These are phyloP conservation scores for Sorex araneus DNA, from an alignment of 2,113 vertebrate genomes.

Conservation along the genomic window DNA sequence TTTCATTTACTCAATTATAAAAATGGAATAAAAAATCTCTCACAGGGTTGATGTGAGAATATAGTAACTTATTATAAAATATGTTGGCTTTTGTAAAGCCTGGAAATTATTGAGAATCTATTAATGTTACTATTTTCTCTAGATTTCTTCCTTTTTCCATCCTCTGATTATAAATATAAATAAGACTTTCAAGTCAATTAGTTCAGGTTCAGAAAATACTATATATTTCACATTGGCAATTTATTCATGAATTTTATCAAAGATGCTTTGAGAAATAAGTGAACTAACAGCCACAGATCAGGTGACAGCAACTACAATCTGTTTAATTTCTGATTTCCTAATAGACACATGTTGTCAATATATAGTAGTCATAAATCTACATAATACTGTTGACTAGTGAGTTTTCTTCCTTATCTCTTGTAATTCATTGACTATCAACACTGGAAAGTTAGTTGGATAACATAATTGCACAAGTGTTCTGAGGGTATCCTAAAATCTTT, in stretches of 20 bases:
- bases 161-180: neutral
- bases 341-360: neutral
- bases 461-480: neutral
- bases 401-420: neutral
- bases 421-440: neutral
- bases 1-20: neutral
- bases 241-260: slow-evolving; percentile 55
- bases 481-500: slow-evolving; percentile 6
- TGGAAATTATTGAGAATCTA: neutral
- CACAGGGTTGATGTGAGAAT: neutral
- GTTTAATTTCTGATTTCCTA: slow-evolving; percentile 17
- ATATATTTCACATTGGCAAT: neutral
- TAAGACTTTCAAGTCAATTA: slow-evolving; percentile 7
- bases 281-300: slow-evolving; percentile 1
- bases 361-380: slow-evolving; percentile 20
- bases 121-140: neutral
- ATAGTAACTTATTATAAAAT: neutral
- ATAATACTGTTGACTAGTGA: neutral
- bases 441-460: neutral
- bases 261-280: neutral
- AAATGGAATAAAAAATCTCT: neutral
- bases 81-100: neutral
- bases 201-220: neutral
- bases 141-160: neutral
- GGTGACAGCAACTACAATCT: neutral